Conservation (phyloP, 2,797 vertebrate genomes). For the Phrynocephalus vlangalii region DNA sequence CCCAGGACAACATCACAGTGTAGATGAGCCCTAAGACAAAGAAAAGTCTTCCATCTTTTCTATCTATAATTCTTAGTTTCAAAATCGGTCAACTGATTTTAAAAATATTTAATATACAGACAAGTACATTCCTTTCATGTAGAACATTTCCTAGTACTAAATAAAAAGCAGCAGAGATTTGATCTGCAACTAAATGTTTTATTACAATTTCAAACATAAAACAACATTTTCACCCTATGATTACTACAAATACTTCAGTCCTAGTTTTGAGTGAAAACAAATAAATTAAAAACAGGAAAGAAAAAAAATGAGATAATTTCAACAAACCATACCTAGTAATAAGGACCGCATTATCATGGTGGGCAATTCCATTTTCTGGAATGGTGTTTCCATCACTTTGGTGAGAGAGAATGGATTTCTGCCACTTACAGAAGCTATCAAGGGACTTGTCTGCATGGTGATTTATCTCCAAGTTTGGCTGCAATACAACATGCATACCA, state of each 20-base stretch:
- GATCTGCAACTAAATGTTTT: slow-evolving; percentile 47
- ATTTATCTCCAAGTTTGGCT: slow-evolving; percentile 99
- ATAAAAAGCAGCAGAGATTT: slow-evolving; percentile 26
- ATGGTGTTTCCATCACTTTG: slow-evolving; percentile 98
- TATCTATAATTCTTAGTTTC: slow-evolving; percentile 22
- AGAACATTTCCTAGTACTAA: slow-evolving; percentile 38
- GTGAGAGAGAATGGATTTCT: slow-evolving; percentile 97
- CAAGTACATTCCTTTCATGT: slow-evolving; percentile 25
- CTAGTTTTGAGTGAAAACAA: slow-evolving; percentile 59
- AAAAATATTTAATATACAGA: slow-evolving; percentile 36
- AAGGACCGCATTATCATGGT: slow-evolving; percentile 98
- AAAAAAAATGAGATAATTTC: slow-evolving; percentile 78
- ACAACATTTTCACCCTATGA: slow-evolving; percentile 53
- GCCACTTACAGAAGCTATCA: slow-evolving; percentile 99
- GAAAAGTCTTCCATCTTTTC: too few species aligned
- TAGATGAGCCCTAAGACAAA: too few species aligned
- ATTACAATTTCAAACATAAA: slow-evolving; percentile 53
- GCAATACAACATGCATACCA: slow-evolving; percentile 85
- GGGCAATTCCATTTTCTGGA: slow-evolving; percentile 97
- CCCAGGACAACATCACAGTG: too few species aligned
- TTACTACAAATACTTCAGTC: slow-evolving; percentile 47
- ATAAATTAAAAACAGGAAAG: slow-evolving; percentile 68
- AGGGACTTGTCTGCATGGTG: slow-evolving; percentile 99
- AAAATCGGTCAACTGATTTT: neutral
- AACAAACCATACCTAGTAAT: slow-evolving; percentile 94